phyloP scores from a whole-genome alignment of 2,797 vertebrate genomes.

The Erpetoichthys calabaricus region DNA sequence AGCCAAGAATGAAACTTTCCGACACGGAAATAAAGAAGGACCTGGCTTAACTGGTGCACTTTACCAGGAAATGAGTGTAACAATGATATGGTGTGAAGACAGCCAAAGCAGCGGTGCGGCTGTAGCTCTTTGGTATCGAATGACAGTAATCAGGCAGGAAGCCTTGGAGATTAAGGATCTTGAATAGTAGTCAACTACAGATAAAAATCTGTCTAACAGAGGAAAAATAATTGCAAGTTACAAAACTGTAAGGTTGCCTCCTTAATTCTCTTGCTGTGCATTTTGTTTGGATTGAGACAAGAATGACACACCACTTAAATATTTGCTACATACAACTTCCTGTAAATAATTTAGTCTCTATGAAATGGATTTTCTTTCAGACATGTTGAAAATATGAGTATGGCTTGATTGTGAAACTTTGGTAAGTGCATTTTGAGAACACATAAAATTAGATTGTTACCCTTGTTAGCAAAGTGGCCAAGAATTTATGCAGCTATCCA shows the following conservation, averaged over 20 bases:
- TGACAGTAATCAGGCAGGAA: slow-evolving; percentile 4
- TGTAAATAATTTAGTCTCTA: too few species aligned
- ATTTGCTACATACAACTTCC: too few species aligned
- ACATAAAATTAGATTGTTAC: too few species aligned
- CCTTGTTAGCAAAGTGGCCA: too few species aligned
- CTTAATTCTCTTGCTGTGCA: too few species aligned
- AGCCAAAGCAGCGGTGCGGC: slow-evolving; percentile 1
- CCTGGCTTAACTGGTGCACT: slow-evolving; percentile 5
- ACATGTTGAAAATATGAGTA: too few species aligned
- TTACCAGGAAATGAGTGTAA: slow-evolving; percentile 8
- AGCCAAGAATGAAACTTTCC: slow-evolving; percentile 7
- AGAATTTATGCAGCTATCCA: too few species aligned
- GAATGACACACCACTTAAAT: too few species aligned
- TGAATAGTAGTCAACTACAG: not conserved
- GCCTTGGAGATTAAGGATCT: slow-evolving; percentile 3
- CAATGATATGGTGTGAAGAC: slow-evolving; percentile 5
- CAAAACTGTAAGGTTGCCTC: not conserved
- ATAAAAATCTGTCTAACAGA: slow-evolving; percentile 1
- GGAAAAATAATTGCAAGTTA: not conserved
- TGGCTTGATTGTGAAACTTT: too few species aligned
- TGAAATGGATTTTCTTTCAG: too few species aligned
- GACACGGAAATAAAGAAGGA: slow-evolving; percentile 6
- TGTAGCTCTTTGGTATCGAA: slow-evolving; percentile 1
- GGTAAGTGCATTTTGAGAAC: too few species aligned
- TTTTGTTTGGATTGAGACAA: too few species aligned